phyloP scores from a whole-genome alignment of 2,888 invertebrate species.

The Lithophane semibrunnea region DNA sequence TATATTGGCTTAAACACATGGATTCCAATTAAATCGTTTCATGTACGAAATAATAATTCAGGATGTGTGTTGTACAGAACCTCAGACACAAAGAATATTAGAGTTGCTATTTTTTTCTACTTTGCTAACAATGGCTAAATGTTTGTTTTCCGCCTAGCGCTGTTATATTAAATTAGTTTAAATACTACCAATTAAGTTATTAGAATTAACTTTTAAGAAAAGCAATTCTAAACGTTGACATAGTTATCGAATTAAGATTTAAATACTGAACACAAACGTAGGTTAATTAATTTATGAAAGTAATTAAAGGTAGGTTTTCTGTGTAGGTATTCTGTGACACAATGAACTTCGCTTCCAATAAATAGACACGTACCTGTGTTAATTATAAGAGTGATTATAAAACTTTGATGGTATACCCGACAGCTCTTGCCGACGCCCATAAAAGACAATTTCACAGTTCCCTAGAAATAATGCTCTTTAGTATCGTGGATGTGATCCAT shows the following conservation, averaged over 20 bases:
- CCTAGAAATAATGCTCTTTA: constrained; percentile 80
- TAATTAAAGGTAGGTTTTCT: constrained; percentile 30
- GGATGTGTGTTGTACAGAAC: constrained; percentile 41
- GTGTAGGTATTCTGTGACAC: background rate
- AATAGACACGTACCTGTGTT: constrained; percentile 35
- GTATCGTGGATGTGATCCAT: constrained; percentile 83
- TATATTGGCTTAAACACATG: constrained; percentile 8
- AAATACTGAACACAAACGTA: constrained; percentile 9
- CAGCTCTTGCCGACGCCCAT: constrained; percentile 34
- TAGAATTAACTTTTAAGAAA: constrained; percentile 47
- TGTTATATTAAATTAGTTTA: constrained; percentile 52
- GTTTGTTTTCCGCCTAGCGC: constrained; percentile 45
- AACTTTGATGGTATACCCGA: constrained; percentile 30
- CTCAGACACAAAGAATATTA: constrained; percentile 16
- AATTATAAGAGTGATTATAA: constrained; percentile 50
- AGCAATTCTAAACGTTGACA: constrained; percentile 35
- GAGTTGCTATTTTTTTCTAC: constrained; percentile 31
- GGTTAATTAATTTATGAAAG: background rate
- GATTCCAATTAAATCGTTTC: constrained; percentile 26
- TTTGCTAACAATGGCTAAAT: constrained; percentile 47
- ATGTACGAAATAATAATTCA: constrained; percentile 17
- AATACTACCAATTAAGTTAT: constrained; percentile 56
- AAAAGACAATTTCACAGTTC: constrained; percentile 86
- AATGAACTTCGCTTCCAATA: constrained; percentile 8
- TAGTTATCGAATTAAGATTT: constrained; percentile 15